Evolutionary conservation across 2,888 invertebrate genomes (phyloP).

Genomic region (Drosophila tanythrix): DNA sequence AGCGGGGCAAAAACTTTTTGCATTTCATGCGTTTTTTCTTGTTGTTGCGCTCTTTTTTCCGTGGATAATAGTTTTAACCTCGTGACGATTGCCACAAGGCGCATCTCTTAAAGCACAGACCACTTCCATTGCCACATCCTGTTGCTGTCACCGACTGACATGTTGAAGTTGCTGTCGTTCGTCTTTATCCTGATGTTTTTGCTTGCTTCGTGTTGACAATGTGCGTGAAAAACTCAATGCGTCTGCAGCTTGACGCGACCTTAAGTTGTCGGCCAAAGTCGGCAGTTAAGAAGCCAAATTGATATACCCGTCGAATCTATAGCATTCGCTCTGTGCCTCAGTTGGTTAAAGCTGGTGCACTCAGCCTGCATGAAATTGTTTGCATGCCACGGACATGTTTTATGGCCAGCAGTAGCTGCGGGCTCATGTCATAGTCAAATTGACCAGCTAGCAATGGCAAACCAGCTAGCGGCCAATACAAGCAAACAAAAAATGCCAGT

Average conservation of each 20-base stretch:
- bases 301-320: constrained; percentile 52
- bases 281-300: constrained; percentile 55
- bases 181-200: constrained; percentile 57
- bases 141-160: constrained; percentile 48
- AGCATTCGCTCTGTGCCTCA: constrained; percentile 23
- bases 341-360: constrained; percentile 28
- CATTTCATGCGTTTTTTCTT: constrained; percentile 63
- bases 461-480: constrained; percentile 33
- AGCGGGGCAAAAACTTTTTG: constrained; percentile 60
- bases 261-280: constrained; percentile 60
- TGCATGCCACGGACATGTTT: constrained; percentile 53
- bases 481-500: constrained; percentile 36
- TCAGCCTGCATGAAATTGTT: constrained; percentile 58
- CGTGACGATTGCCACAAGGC: constrained; percentile 43
- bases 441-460: constrained; percentile 61
- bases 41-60: constrained; percentile 70
- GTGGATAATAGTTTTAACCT: constrained; percentile 76
- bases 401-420: constrained; percentile 45
- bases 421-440: constrained; percentile 77
- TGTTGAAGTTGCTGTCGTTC: constrained; percentile 68
- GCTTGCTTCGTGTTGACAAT: constrained; percentile 62
- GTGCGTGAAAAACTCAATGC: constrained; percentile 48
- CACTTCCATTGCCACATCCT: constrained; percentile 1
- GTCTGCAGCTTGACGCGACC: constrained; percentile 42
- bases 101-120: constrained; percentile 14